Conservation (phyloP, 2,113 vertebrate genomes). For the Ceyx margarethae region DNA sequence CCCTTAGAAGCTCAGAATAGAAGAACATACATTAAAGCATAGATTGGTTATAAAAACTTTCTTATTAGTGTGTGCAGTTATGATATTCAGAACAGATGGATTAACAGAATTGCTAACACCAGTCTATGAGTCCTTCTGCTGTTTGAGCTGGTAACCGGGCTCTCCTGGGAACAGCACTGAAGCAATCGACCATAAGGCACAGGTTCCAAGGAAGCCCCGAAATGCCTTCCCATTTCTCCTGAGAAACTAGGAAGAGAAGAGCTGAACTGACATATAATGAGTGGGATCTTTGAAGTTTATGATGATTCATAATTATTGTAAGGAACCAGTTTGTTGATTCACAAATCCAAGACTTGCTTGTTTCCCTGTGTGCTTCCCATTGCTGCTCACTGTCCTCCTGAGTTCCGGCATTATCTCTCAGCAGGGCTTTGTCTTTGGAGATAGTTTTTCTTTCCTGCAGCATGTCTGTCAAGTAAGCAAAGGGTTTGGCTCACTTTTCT, state of each 20-base stretch:
- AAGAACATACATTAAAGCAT: not conserved
- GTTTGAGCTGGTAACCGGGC: not conserved
- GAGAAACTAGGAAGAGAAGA: conserved; percentile 18
- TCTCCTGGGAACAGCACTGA: not conserved
- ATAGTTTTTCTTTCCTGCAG: not conserved
- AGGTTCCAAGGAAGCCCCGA: conserved; percentile 3
- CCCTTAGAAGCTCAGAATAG: not conserved
- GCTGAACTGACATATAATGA: conserved; percentile 44
- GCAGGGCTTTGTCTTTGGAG: conserved; percentile 1
- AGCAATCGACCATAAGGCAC: not conserved
- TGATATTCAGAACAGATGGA: not conserved
- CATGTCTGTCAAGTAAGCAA: not conserved
- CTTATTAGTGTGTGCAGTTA: not conserved
- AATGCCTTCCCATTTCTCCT: not conserved
- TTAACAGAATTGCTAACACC: not conserved
- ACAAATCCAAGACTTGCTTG: conserved; percentile 23
- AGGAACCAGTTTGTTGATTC: conserved; percentile 27
- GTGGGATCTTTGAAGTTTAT: conserved; percentile 9
- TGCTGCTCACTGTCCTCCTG: not conserved
- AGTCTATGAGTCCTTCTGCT: not conserved
- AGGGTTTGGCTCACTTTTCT: conserved; percentile 1
- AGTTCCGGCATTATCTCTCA: conserved; percentile 6
- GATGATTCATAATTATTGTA: conserved; percentile 2
- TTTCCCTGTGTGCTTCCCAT: not conserved
- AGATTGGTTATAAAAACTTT: conserved; percentile 13